Base-by-base conservation (phyloP, 1,140 invertebrate species). In the Drosophila gunungcola region DNA sequence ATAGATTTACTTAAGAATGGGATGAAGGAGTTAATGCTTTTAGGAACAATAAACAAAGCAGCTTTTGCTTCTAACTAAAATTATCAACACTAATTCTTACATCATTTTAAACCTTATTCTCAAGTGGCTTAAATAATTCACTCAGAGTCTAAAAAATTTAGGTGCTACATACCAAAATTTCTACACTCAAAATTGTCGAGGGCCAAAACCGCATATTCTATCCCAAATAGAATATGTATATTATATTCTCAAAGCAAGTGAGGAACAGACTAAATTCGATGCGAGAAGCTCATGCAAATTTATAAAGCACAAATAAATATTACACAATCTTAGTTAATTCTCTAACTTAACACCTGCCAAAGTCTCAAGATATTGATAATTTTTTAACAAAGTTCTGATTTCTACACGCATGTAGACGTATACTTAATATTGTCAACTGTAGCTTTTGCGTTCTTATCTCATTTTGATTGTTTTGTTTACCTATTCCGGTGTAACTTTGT, bases 321-420 rank as follows among this genome's bases (percentile, higher is more conserved):
- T 34, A 62, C n/a, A 9, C n/a, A 42, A 68, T 48, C 45, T 29
- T 45, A 60, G 29, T 64, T 62, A 61, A 64, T 62, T 61, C 51
- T 43, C 41, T 4, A 6, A 52, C 38, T 64, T 64, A 52, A 38
- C 45, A 64, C 46, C 64, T 51, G 27, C 12, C 57, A 32, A 25
- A 13, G 42, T 36, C 43, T 27, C 36, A 10, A 34, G 45, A 34
- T 49, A 60, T 42, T 60, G 38, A 60, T 63, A 63, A 61, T 63
- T 60, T 62, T n/a, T 12, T 12, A 52, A 27, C 7, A 10, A 41
- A 48, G 13, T 46, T 51, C 16, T 34, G 48, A 51, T 39, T 62
- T 29, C 55, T 3, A 49, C 13, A 21, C 25, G 4, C 13, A 36
- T 0, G 43, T 41, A 21, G 29, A 12, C 45, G 58, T 64, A 68